Evolutionary conservation across 2,113 vertebrate species (phyloP).

Genomic region (Aix galericulata): DNA sequence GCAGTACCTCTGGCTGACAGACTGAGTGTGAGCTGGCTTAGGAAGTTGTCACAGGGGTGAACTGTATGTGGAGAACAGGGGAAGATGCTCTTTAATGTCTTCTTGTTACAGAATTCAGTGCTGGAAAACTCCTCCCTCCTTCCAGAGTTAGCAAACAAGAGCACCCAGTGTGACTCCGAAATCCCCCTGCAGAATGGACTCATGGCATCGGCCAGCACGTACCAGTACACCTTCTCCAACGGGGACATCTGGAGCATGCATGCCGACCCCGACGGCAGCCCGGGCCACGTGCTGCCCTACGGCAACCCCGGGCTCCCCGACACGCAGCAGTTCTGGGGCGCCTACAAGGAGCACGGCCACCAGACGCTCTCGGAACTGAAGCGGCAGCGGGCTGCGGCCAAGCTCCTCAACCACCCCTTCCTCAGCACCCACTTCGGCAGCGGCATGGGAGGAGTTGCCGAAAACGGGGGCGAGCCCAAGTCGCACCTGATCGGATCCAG

Average conservation of each 20-base stretch:
- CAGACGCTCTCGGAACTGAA: conserved; percentile 96
- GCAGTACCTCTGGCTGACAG: background rate
- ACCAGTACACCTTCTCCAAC: conserved; percentile 77
- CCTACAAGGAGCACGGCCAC: conserved; percentile 84
- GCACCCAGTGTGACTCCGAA: conserved; percentile 79
- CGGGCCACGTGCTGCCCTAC: conserved; percentile 65
- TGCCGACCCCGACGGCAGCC: conserved; percentile 55
- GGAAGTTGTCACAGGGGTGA: background rate
- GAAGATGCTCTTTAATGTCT: background rate
- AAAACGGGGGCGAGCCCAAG: conserved; percentile 80
- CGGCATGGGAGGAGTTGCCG: conserved; percentile 72
- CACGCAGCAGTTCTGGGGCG: conserved; percentile 70
- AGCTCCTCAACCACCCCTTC: conserved; percentile 87
- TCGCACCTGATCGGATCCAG: conserved; percentile 82
- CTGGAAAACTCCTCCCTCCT: conserved; percentile 78
- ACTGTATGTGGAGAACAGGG: fast-evolving
- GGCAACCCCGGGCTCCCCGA: conserved; percentile 52
- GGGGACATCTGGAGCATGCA: conserved; percentile 78
- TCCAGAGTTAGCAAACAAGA: conserved; percentile 79
- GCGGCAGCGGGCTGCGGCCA: conserved; percentile 91
- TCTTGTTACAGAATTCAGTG: conserved; percentile 72
- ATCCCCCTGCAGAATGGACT: conserved; percentile 80
- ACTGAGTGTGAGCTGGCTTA: background rate
- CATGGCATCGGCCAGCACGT: conserved; percentile 72
- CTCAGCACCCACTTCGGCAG: conserved; percentile 89